Evolutionary conservation across 64 coral and sea anemone species (phyloP), one percentile per base, ranked within the genome.

Genomic region (Acropora tenuis): DNA sequence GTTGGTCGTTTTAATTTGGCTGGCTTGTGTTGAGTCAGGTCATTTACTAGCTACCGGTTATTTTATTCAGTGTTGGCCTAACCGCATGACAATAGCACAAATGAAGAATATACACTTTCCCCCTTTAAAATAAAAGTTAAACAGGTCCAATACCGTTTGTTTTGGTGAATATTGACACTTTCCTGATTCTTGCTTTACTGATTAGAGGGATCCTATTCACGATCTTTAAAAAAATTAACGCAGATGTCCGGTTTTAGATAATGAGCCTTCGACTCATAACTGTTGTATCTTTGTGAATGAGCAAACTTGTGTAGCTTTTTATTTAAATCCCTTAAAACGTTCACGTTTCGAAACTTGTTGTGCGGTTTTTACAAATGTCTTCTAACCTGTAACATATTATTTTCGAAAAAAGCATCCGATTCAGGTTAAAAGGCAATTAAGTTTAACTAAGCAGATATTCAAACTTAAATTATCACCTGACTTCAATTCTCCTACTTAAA

Each of bases 71-170:
- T 68, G 45, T 69, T 8, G 15, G 43, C 43, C 50, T 67, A 84
- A 71, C 43, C 17, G n/a, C 82, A 2, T 20, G 44, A 66, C 61
- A 85, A 72, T 50, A 8, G 17, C 18, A 73, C 30, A 46, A 85
- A 49, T 46, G 66, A 8, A 48, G 12, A 10, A 71, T 10, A 55
- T 12, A 84, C 17, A 11, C 12, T 9, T 84, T 69, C 1, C 6
- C 13, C 9, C 10, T 50, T 78, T 48, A 17, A 63, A 63, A 4
- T 45, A 46, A 44, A 47, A 44, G 47, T 78, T 78, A 48, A 49
- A 46, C 45, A 48, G 61, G 81, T 69, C 65, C 82, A 71, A 85
- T 85, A 85, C 18, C 66, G 46, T 49, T 47, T 85, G 82, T 48
- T 46, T 45, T 45, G 5, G 16, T 19, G 45, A 47, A 85, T 85